phyloP scores from a whole-genome alignment of 2,888 invertebrate genomes.

The Oscheius sp. region DNA sequence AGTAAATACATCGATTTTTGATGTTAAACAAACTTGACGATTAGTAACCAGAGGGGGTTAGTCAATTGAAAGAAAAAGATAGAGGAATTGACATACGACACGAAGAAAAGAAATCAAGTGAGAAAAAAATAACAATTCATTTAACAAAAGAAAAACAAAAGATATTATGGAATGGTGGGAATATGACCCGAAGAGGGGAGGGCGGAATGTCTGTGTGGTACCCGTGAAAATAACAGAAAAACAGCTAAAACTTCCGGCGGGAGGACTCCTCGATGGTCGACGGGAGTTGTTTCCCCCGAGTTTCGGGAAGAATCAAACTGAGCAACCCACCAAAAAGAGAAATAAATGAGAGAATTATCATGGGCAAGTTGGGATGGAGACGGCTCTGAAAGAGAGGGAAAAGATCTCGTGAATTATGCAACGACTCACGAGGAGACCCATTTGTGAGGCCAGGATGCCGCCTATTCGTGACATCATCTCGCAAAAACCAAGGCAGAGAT shows the following conservation, averaged over 20 bases:
- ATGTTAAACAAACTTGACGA: too few species aligned
- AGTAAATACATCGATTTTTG: not conserved
- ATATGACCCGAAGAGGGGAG: not conserved
- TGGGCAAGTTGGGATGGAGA: conserved; percentile 20
- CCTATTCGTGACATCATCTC: conserved; percentile 37
- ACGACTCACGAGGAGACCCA: conserved; percentile 36
- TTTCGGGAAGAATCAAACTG: conserved; percentile 38
- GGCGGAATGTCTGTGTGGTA: not conserved
- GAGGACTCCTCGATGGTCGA: conserved; percentile 30
- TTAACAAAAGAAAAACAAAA: not conserved
- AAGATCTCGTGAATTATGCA: not conserved
- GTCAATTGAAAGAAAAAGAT: not conserved
- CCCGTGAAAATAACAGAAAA: conserved; percentile 12
- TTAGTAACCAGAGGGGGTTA: too few species aligned
- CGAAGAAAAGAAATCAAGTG: not conserved
- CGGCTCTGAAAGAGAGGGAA: conserved; percentile 21
- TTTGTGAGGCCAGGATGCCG: conserved; percentile 41
- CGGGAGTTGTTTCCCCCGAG: conserved; percentile 21
- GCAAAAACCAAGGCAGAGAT: conserved; percentile 39
- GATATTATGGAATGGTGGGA: not conserved
- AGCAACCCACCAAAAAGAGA: conserved; percentile 27
- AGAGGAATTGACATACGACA: not conserved
- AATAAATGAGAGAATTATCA: conserved; percentile 23
- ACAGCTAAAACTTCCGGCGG: conserved; percentile 20
- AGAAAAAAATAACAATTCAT: not conserved